These are phyloP conservation scores for Phodopus roborovskii DNA, from an alignment of 2,113 vertebrate species.

Conservation along the genomic window DNA sequence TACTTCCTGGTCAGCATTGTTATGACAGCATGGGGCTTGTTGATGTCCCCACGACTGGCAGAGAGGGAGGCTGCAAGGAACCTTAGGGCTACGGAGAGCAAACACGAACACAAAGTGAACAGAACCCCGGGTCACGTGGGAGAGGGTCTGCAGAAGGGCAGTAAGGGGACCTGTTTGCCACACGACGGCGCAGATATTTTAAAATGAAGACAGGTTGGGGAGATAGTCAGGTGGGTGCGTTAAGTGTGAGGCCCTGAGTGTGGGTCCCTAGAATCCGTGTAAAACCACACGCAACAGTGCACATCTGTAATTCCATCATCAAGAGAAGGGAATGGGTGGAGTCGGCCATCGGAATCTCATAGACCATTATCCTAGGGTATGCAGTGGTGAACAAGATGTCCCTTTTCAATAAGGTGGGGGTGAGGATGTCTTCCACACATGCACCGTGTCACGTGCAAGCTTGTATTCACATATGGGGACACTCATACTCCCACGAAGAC, in stretches of 20 bases:
- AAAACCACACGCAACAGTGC: not conserved
- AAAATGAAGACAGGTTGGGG: not conserved
- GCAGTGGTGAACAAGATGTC: not conserved
- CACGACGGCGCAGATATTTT: fast-evolving
- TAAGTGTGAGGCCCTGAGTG: too few relatives aligned
- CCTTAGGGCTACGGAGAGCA: fast-evolving
- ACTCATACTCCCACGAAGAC: not conserved
- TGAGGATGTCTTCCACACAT: too few relatives aligned
- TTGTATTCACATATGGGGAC: too few relatives aligned
- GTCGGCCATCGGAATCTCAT: not conserved
- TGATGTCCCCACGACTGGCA: fast-evolving
- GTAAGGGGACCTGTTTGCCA: fast-evolving
- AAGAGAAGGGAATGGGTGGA: not conserved
- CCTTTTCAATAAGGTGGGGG: not conserved
- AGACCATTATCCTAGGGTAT: too few relatives aligned
- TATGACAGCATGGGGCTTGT: fast-evolving
- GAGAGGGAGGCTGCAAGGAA: fast-evolving
- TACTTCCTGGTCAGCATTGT: not conserved
- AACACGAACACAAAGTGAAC: not conserved
- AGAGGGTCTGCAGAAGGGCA: not conserved
- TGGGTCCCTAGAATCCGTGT: not conserved
- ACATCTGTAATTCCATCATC: not conserved
- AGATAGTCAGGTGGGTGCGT: not conserved
- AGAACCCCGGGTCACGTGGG: fast-evolving
- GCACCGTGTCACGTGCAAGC: fast-evolving